Base-by-base conservation (phyloP, 1,140 invertebrate genomes). In the Wiebesia pumilae region DNA sequence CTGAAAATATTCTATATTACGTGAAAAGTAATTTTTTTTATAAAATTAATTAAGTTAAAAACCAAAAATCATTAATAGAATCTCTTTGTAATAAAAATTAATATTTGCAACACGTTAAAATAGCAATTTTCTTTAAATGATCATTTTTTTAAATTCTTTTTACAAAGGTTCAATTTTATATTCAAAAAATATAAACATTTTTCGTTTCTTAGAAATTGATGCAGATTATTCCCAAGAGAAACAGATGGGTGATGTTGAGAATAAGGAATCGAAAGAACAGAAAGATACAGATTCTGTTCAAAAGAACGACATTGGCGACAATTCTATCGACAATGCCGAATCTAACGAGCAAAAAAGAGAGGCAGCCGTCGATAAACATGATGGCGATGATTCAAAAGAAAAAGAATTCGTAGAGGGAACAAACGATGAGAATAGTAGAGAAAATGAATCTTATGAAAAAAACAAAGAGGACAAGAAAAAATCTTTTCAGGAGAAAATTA, bases 271-370 rank as follows among this genome's bases (percentile, higher is more conserved):
- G 30, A 89, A 90, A 35, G 91, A 92, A 51, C 86, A 89, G 47
- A 90, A 92, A 91, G 92, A 94, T 91, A 92, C 93, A 89, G 80
- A 81, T 69, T 71, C 38, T 30, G 54, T 21, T n/a, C 71, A 84
- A 38, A 90, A 90, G 9, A 43, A 58, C 40, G 79, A 83, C 58
- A 84, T 81, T 62, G 58, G 82, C 85, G 62, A 86, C 79, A 85
- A 58, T 86, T 81, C 30, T 87, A 87, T 65, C 86, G 88, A 80
- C 85, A 86, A 84, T 21, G 87, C 69, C 27, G 83, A 85, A 83
- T 43, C 88, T 27, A n/a, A 62, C 0, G 65, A 88, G 58, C 81
- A 81, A 2, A 91, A 89, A 75, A 85, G 85, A 58, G 86, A 88
- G 91, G 93, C 92, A 90, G 89, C 89, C 84, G 91, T 91, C 90